Base-by-base conservation (phyloP, 2,888 invertebrate species). In the Diabrotica balteata region DNA sequence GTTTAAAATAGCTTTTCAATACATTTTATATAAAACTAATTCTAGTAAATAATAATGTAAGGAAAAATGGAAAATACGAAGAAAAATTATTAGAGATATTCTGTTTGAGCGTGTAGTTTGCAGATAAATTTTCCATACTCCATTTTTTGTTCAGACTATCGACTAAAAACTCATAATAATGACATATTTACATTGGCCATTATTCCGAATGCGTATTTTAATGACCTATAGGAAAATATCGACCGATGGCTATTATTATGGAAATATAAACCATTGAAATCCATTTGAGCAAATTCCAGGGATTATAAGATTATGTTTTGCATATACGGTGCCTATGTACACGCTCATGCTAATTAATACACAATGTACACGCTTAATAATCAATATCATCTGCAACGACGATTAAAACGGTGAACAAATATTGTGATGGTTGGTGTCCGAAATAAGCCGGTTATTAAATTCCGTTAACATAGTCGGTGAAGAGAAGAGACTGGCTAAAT, bases 251-350 rank as follows among this genome's bases (percentile, higher is more conserved):
- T 9, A 63, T 63, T 63, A 63, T 63, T 32, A 63, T 51, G 57
- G 51, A 63, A 58, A 57, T 57, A 63, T 6, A 7, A 58, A 7
- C 57, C 63, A 63, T 63, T 63, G 57, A 60, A 63, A 61, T 68
- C 65, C 58, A 68, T 68, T 65, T 65, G 46, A 45, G 60, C 59
- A 61, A 63, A 63, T 63, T 11, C 45, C 52, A n/a, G 7, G 68
- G 65, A 57, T 64, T 68, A 68, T 68, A 63, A 64, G 68, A 64
- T 68, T 68, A 68, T 61, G 52, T 68, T 65, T 68, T 61, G 59
- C 64, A 62, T 65, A 59, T 55, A 57, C 52, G 45, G 42, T 64
- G 46, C 50, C 52, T 7, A 50, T 59, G 55, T 65, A 58, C 59
- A 51, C 44, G 46, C 32, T 44, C 17, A 43, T 42, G 49, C 65